These are phyloP conservation scores for Patiria miniata DNA, from an alignment of 35 echinoderm and acorn worm genomes.

Conservation along the genomic window DNA sequence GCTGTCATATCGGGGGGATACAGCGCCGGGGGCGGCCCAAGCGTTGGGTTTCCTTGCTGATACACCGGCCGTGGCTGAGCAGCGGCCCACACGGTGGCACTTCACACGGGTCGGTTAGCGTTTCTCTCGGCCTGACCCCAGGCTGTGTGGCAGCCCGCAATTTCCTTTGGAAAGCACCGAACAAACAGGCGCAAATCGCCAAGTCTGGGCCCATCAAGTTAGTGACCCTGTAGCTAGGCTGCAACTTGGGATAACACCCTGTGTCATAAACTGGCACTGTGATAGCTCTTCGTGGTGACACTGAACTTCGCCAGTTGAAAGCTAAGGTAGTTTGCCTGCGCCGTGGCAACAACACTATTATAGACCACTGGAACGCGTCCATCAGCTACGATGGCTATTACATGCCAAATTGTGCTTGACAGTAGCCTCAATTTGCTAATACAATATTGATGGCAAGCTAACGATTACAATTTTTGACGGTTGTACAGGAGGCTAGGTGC, in stretches of 20 bases:
- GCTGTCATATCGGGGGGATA: slow-evolving; percentile 15
- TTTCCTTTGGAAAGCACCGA: slow-evolving; percentile 24
- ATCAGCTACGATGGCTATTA: too few species aligned
- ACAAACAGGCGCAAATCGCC: slow-evolving; percentile 30
- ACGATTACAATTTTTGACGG: too few species aligned
- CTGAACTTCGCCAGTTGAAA: too few species aligned
- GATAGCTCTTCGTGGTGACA: too few species aligned
- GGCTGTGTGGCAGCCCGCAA: slow-evolving; percentile 11
- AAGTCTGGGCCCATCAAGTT: slow-evolving; percentile 30
- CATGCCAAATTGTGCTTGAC: too few species aligned
- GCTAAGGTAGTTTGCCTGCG: too few species aligned
- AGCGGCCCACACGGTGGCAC: background rate
- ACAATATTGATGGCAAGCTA: too few species aligned
- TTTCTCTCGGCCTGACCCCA: slow-evolving; percentile 12
- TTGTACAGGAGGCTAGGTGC: too few species aligned
- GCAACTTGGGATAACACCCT: slow-evolving; percentile 4
- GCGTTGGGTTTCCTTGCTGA: background rate
- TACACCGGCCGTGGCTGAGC: background rate
- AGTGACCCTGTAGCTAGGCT: slow-evolving; percentile 17
- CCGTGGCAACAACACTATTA: too few species aligned
- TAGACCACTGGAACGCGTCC: too few species aligned
- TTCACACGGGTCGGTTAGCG: slow-evolving; percentile 27
- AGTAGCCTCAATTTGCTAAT: too few species aligned
- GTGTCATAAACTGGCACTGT: background rate
- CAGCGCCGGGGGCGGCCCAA: background rate